These are phyloP conservation scores for Rotaria macrura DNA, from an alignment of 2,888 invertebrate genomes.

Conservation along the genomic window DNA sequence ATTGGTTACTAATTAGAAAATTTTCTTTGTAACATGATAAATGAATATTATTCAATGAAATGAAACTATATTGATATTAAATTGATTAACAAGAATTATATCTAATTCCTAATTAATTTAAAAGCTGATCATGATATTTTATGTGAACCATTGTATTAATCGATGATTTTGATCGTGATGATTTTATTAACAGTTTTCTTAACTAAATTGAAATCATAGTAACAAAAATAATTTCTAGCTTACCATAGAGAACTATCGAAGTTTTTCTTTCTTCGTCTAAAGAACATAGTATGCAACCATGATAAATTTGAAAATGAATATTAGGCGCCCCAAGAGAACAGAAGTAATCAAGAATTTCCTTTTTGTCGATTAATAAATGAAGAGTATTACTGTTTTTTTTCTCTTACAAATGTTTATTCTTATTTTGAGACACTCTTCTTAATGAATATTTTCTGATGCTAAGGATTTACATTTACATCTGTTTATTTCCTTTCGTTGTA, in stretches of 20 bases:
- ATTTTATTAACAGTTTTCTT: not conserved
- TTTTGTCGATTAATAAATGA: not conserved
- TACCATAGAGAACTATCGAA: not conserved
- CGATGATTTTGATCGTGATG: no score
- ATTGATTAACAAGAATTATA: no score
- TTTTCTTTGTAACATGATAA: no score
- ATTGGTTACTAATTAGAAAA: no score
- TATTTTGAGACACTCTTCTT: not conserved
- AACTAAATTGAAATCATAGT: no score
- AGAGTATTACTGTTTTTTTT: not conserved
- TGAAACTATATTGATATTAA: no score
- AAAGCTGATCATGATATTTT: no score
- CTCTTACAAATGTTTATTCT: not conserved
- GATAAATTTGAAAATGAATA: not conserved
- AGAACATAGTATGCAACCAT: not conserved
- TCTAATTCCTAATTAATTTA: no score
- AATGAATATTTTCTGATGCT: not conserved
- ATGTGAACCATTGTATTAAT: no score
- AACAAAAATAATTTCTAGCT: not conserved
- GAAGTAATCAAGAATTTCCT: not conserved
- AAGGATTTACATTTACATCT: no score
- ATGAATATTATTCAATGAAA: no score
- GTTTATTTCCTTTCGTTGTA: no score
- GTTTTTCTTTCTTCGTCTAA: not conserved
- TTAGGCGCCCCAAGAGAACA: not conserved